These are phyloP conservation scores for Arbacia lixula DNA, from an alignment of 53 echinoderm and acorn worm genomes.

Conservation along the genomic window DNA sequence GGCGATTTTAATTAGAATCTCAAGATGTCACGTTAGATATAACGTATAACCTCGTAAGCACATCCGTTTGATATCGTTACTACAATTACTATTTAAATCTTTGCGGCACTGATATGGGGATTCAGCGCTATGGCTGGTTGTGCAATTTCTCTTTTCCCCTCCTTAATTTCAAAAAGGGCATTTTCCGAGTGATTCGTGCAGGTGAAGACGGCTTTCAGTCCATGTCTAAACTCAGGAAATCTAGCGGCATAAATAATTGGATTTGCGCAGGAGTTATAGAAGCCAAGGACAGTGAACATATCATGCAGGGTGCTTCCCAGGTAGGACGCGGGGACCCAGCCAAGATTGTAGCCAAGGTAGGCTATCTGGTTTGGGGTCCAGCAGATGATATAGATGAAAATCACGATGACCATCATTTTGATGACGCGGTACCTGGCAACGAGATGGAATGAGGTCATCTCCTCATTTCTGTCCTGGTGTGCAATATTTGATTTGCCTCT, in stretches of 20 bases:
- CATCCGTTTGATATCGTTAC: no score
- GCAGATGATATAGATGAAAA: slow-evolving; percentile 29
- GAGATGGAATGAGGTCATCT: slow-evolving; percentile 3
- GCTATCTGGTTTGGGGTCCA: slow-evolving; percentile 42
- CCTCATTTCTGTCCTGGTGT: not conserved
- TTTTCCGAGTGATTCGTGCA: not conserved
- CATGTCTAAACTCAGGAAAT: slow-evolving; percentile 27
- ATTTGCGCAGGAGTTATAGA: slow-evolving; percentile 42
- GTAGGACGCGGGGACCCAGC: slow-evolving; percentile 28
- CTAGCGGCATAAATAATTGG: slow-evolving; percentile 24
- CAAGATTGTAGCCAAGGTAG: slow-evolving; percentile 32
- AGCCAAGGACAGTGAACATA: slow-evolving; percentile 9
- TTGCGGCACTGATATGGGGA: no score
- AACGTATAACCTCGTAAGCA: no score
- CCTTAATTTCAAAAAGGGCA: slow-evolving; percentile 31
- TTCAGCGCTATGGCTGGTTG: no score
- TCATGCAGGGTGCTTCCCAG: slow-evolving; percentile 14
- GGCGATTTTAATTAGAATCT: no score
- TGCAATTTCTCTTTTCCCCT: no score
- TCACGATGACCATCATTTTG: slow-evolving; percentile 31
- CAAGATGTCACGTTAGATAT: no score
- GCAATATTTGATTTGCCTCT: not conserved
- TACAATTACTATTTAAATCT: no score
- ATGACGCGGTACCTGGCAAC: slow-evolving; percentile 21
- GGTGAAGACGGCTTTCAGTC: slow-evolving; percentile 27